Conservation (phyloP, 2,888 invertebrate species). For the Patella pellucida region DNA sequence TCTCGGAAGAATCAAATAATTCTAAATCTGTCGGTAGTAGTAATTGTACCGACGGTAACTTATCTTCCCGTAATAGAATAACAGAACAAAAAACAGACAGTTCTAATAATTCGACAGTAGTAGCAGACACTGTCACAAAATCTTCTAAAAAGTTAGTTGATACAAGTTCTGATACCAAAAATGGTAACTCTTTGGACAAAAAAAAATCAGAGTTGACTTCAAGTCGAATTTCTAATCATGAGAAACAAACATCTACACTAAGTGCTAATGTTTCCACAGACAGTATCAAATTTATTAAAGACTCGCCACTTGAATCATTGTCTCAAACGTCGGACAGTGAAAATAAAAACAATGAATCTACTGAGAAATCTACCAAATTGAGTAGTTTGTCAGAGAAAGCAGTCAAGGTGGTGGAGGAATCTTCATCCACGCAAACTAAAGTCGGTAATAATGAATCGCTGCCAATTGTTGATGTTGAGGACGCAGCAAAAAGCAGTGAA, state of each 20-base stretch:
- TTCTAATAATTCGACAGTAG: conserved; percentile 10
- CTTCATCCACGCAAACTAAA: neutral
- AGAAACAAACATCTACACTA: no score
- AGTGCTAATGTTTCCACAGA: no score
- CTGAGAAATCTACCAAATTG: no score
- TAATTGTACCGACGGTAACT: neutral
- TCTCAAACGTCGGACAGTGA: no score
- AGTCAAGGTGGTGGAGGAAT: neutral
- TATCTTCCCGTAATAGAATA: neutral
- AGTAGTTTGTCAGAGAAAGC: no score
- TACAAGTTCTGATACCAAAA: neutral
- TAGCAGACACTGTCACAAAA: conserved; percentile 7
- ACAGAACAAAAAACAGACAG: no score
- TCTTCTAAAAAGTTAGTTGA: neutral
- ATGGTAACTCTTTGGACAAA: neutral
- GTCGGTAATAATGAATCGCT: neutral
- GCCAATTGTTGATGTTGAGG: neutral
- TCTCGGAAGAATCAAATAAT: neutral
- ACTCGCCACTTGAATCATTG: no score
- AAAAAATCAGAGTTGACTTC: no score
- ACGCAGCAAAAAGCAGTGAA: neutral
- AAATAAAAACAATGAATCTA: no score
- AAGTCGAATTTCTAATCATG: no score
- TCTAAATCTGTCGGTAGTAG: conserved; percentile 11
- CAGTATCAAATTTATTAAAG: no score